These are phyloP conservation scores for Argya squamiceps DNA, from an alignment of 2,797 vertebrate species.

Conservation along the genomic window DNA sequence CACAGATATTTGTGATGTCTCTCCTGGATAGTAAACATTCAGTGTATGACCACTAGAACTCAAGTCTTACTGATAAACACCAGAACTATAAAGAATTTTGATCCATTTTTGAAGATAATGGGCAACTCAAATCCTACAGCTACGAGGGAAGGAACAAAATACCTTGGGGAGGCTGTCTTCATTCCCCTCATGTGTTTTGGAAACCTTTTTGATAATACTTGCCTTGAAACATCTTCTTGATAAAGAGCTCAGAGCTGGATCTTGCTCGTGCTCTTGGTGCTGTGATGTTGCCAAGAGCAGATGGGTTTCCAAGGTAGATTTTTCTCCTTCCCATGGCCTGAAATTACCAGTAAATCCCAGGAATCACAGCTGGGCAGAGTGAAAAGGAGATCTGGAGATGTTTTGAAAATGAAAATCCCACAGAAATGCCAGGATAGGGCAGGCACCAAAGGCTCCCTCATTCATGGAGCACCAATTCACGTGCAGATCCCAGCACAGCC, in stretches of 20 bases:
- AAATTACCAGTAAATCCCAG: background rate
- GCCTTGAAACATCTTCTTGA: background rate
- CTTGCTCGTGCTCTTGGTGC: accelerated
- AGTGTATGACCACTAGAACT: background rate
- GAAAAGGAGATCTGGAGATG: background rate
- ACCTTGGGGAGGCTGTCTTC: background rate
- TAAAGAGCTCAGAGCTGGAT: background rate
- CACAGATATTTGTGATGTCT: background rate
- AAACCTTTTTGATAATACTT: background rate
- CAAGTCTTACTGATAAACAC: background rate
- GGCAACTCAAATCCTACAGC: background rate
- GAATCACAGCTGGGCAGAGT: background rate
- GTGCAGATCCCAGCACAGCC: background rate
- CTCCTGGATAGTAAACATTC: background rate
- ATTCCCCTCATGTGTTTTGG: background rate
- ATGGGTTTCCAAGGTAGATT: background rate
- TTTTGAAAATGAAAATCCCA: background rate
- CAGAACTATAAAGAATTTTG: background rate
- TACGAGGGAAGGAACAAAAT: background rate
- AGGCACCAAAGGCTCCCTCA: background rate
- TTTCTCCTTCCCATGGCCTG: background rate
- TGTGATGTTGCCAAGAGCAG: accelerated
- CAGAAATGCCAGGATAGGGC: background rate
- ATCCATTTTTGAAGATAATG: background rate
- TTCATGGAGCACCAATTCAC: background rate